Evolutionary conservation across 2,113 vertebrate genomes (phyloP), one percentile per base, ranked within the genome.

Genomic region (Apeltes quadracus): DNA sequence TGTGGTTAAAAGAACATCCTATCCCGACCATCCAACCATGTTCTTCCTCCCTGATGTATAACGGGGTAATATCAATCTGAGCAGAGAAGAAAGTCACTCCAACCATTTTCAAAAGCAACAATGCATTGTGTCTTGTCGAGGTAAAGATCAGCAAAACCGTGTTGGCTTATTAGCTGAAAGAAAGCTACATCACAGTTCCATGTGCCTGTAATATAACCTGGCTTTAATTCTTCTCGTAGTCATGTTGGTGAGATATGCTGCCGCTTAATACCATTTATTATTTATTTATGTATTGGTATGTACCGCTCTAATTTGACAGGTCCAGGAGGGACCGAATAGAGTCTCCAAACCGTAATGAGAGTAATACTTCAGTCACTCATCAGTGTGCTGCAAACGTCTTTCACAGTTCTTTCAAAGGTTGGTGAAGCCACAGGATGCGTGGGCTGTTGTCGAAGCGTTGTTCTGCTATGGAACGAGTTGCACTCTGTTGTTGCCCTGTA

Each of bases 191-290:
- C n/a, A 4, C 22, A 27, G 38, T 65, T 73, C 23, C 54, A 62
- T 69, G 71, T 75, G 69, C 59, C 65, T 71, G 57, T 83, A 86
- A 82, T 85, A 80, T 78, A 79, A 69, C 56, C 65, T 82, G 83
- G 81, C 68, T 46, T 88, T 86, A 74, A 90, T 87, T 85, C 79
- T 76, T 62, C 59, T 78, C 68, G 36, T 66, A 84, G 82, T 80
- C 82, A 81, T 68, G 68, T 59, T 72, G 83, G 84, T 86, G 81
- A 50, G 11, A 58, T 81, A 78, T 43, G 54, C 72, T 80, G 82
- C 74, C 84, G 78, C 64, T 64, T 78, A 72, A 83, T 66, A 71
- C 65, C 71, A 67, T 88, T 82, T 82, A 82, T 86, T 85, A 29
- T 29, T 5, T 29, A 29, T 85, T 81, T 84, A n/a, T n/a, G n/a